Evolutionary conservation across 1,140 invertebrate species (phyloP), one percentile per base, ranked within the genome.

Genomic region (Drosophila neocordata): DNA sequence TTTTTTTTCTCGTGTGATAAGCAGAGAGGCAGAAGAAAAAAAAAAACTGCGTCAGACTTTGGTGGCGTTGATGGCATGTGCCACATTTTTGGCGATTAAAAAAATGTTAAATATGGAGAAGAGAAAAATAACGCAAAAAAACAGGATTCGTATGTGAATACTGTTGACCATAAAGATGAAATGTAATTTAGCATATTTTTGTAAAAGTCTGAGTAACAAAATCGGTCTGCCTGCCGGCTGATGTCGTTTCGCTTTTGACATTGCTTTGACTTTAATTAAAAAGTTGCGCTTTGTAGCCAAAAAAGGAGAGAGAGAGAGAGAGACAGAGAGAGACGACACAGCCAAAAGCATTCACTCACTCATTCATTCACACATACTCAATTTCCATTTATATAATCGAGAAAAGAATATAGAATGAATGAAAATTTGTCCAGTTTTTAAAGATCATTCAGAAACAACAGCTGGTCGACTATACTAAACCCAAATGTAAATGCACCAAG

Each of bases 201-300:
- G n/a, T 27, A 35, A 52, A 77, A 68, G 57, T 61, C 55, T 55
- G 68, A 61, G 51, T 7, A 37, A 48, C 38, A 35, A 31, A 63
- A 73, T 70, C 38, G 20, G 56, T n/a, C 70, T 72, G 79, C 65
- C 73, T 68, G 37, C 64, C 58, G 66, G 48, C 69, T 77, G 73
- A 53, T 77, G 80, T 71, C 72, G 64, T 62, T 66, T 62, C 55
- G 61, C 66, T 65, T 61, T 76, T 67, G 57, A 51, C 65, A 74
- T 84, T 74, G 18, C 58, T 70, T 78, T 70, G 82, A 78, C 79
- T 88, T 87, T 87, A 87, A 87, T 87, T 87, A 87, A 87, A 87
- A 87, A 87, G 83, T 83, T 77, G 66, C 66, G 75, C 71, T 87
- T 85, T 85, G 78, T 73, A 71, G 64, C 38, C 38, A 13, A 41